Evolutionary conservation across 2,113 vertebrate genomes (phyloP).

Genomic region (Vireo altiloquus): DNA sequence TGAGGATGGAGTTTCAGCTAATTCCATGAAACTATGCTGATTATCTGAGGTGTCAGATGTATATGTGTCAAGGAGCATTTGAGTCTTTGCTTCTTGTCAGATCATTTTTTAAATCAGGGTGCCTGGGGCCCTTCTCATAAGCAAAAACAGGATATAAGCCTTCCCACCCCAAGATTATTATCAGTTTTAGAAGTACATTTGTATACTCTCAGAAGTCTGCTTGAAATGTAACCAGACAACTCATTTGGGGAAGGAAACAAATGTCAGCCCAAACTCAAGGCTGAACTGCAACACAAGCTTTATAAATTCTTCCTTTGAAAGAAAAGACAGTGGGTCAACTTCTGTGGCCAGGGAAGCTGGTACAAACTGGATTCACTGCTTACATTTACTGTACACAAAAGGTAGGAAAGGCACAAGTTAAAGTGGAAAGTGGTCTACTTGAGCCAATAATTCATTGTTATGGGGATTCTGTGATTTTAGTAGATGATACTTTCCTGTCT

Average conservation of each 20-base stretch:
- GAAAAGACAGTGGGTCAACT: neutral
- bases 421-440: neutral
- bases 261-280: constrained; percentile 29
- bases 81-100: constrained; percentile 45
- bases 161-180: constrained; percentile 29
- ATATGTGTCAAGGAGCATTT: constrained; percentile 46
- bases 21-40: constrained; percentile 50
- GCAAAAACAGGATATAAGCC: constrained; percentile 53
- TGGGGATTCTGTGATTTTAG: neutral
- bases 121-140: constrained; percentile 48
- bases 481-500: neutral
- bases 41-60: constrained; percentile 59
- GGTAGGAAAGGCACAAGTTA: neutral
- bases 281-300: neutral
- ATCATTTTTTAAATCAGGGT: constrained; percentile 57
- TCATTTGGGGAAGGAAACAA: constrained; percentile 40
- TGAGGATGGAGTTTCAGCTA: constrained; percentile 56
- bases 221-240: constrained; percentile 41
- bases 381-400: neutral
- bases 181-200: constrained; percentile 48
- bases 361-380: neutral
- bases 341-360: neutral
- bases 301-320: neutral
- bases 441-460: neutral
- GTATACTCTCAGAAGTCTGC: constrained; percentile 45